Evolutionary conservation across 2,113 vertebrate genomes (phyloP).

Genomic region (Anoplopoma fimbria): DNA sequence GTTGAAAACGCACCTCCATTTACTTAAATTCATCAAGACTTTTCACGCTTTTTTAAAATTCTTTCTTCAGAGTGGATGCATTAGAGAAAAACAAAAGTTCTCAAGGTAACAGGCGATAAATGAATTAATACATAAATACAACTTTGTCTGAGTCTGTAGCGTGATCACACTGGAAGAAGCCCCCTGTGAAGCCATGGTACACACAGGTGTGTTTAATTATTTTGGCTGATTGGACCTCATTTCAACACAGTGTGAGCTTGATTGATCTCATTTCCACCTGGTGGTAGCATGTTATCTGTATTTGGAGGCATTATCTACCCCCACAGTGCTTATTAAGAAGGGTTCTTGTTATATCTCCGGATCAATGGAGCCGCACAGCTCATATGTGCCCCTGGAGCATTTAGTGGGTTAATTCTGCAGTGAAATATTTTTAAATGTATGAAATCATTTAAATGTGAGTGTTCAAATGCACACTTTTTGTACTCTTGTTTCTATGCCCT

Average conservation of each 20-base stretch:
- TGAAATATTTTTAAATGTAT: not conserved
- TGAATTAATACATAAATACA: no score
- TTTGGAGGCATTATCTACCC: not conserved
- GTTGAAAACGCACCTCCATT: no score
- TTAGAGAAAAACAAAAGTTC: no score
- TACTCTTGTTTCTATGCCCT: not conserved
- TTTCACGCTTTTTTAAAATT: no score
- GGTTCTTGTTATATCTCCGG: not conserved
- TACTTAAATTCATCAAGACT: no score
- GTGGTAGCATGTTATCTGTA: not conserved
- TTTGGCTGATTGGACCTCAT: not conserved
- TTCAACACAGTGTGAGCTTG: not conserved
- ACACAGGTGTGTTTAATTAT: not conserved
- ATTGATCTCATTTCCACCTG: not conserved
- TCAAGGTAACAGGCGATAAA: no score
- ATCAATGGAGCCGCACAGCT: not conserved
- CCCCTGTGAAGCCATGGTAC: not conserved
- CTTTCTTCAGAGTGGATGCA: no score
- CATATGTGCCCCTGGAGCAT: not conserved
- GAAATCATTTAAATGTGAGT: not conserved
- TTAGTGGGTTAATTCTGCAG: not conserved
- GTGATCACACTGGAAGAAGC: not conserved
- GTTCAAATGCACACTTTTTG: not conserved
- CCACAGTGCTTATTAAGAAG: not conserved
- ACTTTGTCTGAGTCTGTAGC: not conserved